Percentiles rank a stretch among this genome's conserved stretches.
phyloP scores from a whole-genome alignment of 2,113 vertebrate genomes.

The Datnioides undecimradiatus region DNA sequence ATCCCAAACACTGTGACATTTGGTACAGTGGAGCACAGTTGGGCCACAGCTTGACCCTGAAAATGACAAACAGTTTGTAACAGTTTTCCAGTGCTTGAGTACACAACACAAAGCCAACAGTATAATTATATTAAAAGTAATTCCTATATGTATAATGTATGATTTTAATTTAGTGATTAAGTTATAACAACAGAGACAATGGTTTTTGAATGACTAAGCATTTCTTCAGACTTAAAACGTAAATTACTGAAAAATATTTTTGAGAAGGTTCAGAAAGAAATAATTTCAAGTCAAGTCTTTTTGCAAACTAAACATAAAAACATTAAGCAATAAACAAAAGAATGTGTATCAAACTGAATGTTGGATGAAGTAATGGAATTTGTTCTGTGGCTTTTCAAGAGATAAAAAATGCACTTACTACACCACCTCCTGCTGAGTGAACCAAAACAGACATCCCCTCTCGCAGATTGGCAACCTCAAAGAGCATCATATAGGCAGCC shows the following conservation, averaged over 20 bases:
- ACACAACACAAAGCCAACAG: neutral
- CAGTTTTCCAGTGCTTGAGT: constrained; percentile 22
- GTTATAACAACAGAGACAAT: neutral
- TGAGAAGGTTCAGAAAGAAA: neutral
- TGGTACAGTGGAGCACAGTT: constrained; percentile 95
- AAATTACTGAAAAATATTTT: neutral
- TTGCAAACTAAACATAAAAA: neutral
- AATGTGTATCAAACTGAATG: too few species aligned
- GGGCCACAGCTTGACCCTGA: constrained; percentile 97
- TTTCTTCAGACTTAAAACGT: neutral
- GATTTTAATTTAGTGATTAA: neutral
- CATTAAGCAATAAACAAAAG: neutral
- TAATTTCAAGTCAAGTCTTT: neutral
- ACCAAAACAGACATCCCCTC: constrained; percentile 99
- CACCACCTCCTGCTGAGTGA: constrained; percentile 95
- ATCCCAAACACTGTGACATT: constrained; percentile 95
- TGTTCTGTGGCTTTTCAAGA: neutral
- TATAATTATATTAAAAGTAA: neutral
- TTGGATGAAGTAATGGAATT: neutral
- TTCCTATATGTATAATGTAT: neutral
- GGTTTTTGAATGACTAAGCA: neutral
- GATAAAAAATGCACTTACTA: constrained; percentile 86
- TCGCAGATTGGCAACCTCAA: constrained; percentile 95
- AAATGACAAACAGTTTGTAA: constrained; percentile 60
- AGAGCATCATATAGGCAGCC: constrained; percentile 98